Evolutionary conservation across 2,113 vertebrate species (phyloP), one percentile per base, ranked within the genome.

Genomic region (Prionailurus bengalensis): DNA sequence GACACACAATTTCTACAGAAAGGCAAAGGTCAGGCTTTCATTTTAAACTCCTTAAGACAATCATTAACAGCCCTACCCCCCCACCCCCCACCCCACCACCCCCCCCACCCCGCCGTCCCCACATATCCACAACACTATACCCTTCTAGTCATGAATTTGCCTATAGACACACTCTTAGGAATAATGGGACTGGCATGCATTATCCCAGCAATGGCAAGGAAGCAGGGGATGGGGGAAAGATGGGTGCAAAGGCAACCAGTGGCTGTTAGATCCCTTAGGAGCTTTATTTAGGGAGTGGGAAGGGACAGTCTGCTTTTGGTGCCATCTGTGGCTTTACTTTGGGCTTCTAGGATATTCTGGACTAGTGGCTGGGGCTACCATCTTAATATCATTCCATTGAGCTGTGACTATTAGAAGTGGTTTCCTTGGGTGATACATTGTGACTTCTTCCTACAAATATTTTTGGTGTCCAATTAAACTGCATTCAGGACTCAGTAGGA

Each of bases 171-270:
- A 94, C 58, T 98, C 96, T 97, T 94, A 97, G 89, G 84, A 95
- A 90, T 97, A 98, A 82, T 98, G 98, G 97, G 98, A 99, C 98
- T 98, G 98, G 98, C 99, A 99, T 99, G 98, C 99, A 96, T 98
- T 97, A 98, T 98, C 96, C 98, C 97, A 98, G 73, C 97, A 97
- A 91, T 94, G 93, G 74, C 97, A 98, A 97, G 94, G 97, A 98
- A 98, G 97, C 97, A 88, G 80, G 70, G 78, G 23, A 29, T 27
- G 12, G 36, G 74, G 53, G 42, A 79, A 76, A 58, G 78, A 94
- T 96, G 95, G 74, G 89, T 89, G 96, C 97, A 97, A 91, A 97
- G 97, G 97, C 95, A 98, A 93, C 92, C 97, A 95, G 83, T 53
- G 97, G 97, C 95, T 96, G 42, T 42, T 6, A 96, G 11, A 93